A percentile compares a stretch with the other conserved stretches of the same genome.
Conservation (phyloP, 2,797 vertebrate species). For the Brotula barbata region DNA sequence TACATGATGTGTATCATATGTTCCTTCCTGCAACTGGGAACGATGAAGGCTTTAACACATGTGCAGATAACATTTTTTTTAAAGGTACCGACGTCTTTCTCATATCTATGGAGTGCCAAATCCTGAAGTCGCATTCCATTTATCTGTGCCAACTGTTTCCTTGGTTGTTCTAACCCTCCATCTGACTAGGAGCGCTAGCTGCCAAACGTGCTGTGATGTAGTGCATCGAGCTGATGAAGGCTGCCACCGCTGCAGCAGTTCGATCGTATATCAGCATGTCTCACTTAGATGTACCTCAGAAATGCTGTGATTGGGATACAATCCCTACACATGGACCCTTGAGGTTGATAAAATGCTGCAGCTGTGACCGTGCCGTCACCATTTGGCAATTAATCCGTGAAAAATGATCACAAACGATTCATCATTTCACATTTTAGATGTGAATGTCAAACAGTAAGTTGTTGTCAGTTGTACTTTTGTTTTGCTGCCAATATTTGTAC, state of each 20-base stretch:
- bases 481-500: constrained; percentile 4
- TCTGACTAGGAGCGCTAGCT: constrained; percentile 72
- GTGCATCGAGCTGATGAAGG: constrained; percentile 62
- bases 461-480: constrained; percentile 25
- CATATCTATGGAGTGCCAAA: constrained; percentile 58
- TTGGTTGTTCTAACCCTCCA: constrained; percentile 72
- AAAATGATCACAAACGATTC: constrained; percentile 39
- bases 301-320: constrained; percentile 46
- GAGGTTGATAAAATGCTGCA: constrained; percentile 42
- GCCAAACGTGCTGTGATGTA: constrained; percentile 74
- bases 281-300: constrained; percentile 54
- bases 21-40: constrained; percentile 40
- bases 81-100: constrained; percentile 52
- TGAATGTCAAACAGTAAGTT: constrained; percentile 17
- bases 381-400: constrained; percentile 48
- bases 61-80: constrained; percentile 52
- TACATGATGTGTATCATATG: constrained; percentile 59
- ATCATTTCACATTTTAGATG: constrained; percentile 40
- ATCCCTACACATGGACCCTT: constrained; percentile 24
- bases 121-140: constrained; percentile 62
- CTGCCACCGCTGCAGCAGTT: constrained; percentile 67
- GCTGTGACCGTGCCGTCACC: constrained; percentile 24
- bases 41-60: constrained; percentile 51
- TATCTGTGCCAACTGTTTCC: constrained; percentile 70
- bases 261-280: constrained; percentile 69